A percentile compares a stretch with the other conserved stretches of the same genome.
These are phyloP conservation scores for Natator depressus DNA, from an alignment of 2,113 vertebrate species.

Conservation along the genomic window DNA sequence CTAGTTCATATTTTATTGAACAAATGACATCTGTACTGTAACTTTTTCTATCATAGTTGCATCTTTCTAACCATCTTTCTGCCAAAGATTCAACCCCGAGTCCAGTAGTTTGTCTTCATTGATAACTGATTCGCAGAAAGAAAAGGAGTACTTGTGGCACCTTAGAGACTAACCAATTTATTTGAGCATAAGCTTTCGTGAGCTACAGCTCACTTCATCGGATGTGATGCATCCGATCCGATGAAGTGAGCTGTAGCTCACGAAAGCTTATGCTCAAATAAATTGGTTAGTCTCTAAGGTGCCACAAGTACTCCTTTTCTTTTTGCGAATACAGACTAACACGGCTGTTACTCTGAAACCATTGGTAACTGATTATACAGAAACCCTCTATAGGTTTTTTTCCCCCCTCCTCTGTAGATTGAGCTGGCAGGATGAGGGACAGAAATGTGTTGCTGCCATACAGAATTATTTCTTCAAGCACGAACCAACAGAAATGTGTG, in stretches of 20 bases:
- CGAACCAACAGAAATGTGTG: slow-evolving; percentile 58
- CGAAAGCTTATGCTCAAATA: too few relatives aligned
- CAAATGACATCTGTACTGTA: slow-evolving; percentile 34
- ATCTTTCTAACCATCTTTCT: slow-evolving; percentile 23
- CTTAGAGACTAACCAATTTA: too few relatives aligned
- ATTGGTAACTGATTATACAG: neutral
- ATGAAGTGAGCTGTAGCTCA: too few relatives aligned
- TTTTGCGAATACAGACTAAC: too few relatives aligned
- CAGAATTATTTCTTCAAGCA: slow-evolving; percentile 66
- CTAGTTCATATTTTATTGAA: slow-evolving; percentile 51
- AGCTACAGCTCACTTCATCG: too few relatives aligned
- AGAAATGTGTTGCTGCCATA: slow-evolving; percentile 54
- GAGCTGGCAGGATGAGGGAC: slow-evolving; percentile 66
- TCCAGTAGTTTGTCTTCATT: neutral
- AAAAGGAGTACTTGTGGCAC: too few relatives aligned
- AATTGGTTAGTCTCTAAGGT: too few relatives aligned
- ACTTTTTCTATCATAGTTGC: slow-evolving; percentile 46
- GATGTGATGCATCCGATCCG: too few relatives aligned
- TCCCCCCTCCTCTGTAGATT: neutral
- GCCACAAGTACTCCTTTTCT: too few relatives aligned
- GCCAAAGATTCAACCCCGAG: slow-evolving; percentile 4
- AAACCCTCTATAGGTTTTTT: neutral
- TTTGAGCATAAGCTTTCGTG: too few relatives aligned
- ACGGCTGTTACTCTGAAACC: too few relatives aligned
- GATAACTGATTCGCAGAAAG: neutral